A percentile compares a stretch with the other conserved stretches of the same genome.
These are phyloP conservation scores for Urocynchramus pylzowi DNA, from an alignment of 2,113 vertebrate species.

Conservation along the genomic window DNA sequence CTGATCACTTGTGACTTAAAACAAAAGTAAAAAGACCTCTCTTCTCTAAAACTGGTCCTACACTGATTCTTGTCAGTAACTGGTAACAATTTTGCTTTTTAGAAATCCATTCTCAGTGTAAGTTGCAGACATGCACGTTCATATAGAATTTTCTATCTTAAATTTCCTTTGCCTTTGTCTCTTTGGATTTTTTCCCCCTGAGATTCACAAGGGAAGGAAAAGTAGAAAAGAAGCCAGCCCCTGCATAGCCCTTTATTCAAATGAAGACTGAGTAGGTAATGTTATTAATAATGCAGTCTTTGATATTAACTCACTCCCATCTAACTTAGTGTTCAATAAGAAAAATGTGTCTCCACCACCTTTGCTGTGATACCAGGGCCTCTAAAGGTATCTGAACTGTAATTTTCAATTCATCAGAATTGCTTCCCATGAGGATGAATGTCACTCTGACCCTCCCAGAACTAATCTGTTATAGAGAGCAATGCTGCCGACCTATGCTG, in stretches of 20 bases:
- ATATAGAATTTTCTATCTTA: background rate
- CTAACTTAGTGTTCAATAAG: slow-evolving; percentile 10
- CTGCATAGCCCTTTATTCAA: slow-evolving; percentile 24
- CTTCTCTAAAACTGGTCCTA: background rate
- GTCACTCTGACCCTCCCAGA: background rate
- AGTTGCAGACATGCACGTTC: background rate
- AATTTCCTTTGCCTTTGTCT: background rate
- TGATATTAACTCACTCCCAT: background rate
- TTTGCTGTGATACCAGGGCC: background rate
- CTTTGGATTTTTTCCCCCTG: background rate
- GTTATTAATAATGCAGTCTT: slow-evolving; percentile 40
- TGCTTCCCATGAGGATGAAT: background rate
- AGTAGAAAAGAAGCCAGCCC: background rate
- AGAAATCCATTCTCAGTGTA: background rate
- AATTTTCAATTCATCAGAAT: background rate
- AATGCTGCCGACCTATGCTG: background rate
- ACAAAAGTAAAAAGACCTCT: background rate
- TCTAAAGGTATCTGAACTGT: background rate
- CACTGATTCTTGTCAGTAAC: background rate
- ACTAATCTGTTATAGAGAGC: background rate
- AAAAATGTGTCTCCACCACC: background rate
- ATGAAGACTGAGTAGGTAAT: slow-evolving; percentile 26
- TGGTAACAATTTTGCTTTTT: background rate
- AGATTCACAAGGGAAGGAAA: background rate
- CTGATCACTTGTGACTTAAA: background rate